phyloP scores from a whole-genome alignment of 2,113 vertebrate genomes.

The Gorsachius goisagi region DNA sequence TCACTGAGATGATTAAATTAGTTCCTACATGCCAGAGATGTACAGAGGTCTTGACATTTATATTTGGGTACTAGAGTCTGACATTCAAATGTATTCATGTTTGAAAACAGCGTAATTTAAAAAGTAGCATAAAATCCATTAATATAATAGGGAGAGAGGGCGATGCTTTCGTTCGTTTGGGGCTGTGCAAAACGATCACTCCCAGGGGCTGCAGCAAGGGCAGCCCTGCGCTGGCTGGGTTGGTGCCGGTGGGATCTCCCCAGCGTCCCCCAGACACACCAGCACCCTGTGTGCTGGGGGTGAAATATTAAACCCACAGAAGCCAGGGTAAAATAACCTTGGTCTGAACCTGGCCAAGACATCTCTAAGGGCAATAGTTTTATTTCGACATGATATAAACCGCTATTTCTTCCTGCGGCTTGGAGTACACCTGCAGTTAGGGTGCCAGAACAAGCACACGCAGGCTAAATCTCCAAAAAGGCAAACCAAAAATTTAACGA shows the following conservation, averaged over 20 bases:
- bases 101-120: conserved; percentile 55
- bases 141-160: conserved; percentile 7
- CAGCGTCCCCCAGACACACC: neutral
- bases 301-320: neutral
- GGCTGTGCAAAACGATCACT: neutral
- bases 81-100: conserved; percentile 55
- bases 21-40: conserved; percentile 30
- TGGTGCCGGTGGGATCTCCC: neutral
- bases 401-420: neutral
- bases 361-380: neutral
- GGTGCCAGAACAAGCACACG: neutral
- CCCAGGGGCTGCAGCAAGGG: neutral
- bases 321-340: neutral
- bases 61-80: conserved; percentile 54
- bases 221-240: neutral
- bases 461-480: neutral
- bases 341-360: neutral
- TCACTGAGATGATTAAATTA: conserved; percentile 68
- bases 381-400: neutral
- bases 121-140: conserved; percentile 57
- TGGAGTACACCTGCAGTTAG: neutral
- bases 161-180: neutral
- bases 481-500: neutral
- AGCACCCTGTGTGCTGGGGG: accelerated
- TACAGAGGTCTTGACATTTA: conserved; percentile 64